Evolutionary conservation across 2,888 invertebrate genomes (phyloP).

Genomic region (Pollenia griseotomentosa): DNA sequence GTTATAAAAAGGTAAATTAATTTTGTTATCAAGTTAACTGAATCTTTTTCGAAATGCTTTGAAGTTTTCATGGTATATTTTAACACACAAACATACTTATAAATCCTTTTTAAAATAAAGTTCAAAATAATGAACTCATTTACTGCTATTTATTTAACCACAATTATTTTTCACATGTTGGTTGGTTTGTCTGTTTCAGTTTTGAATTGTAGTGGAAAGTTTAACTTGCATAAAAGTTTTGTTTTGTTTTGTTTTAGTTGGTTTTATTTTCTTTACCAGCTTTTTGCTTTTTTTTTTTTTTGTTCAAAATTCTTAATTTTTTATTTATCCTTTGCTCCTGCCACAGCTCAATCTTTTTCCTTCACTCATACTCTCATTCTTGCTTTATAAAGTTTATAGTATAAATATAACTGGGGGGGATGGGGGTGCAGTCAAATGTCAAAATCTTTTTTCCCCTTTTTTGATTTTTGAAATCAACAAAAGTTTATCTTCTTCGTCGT

Average conservation of each 20-base stretch:
- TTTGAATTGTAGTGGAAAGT: conserved; percentile 27
- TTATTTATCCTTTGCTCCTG: not conserved
- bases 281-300: conserved; percentile 8
- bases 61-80: not conserved
- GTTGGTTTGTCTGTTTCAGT: not conserved
- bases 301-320: conserved; percentile 35
- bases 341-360: conserved; percentile 23
- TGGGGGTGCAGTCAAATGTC: conserved; percentile 64
- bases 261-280: not conserved
- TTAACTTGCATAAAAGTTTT: conserved; percentile 51
- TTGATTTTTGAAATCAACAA: conserved; percentile 66
- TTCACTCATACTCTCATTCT: not conserved
- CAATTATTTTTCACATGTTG: conserved; percentile 42
- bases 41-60: too few relatives aligned
- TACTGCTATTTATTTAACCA: conserved; percentile 49
- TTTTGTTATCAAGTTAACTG: too few relatives aligned
- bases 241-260: conserved; percentile 41
- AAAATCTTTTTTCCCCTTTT: conserved; percentile 55
- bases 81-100: not conserved
- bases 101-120: not conserved
- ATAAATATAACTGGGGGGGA: conserved; percentile 15
- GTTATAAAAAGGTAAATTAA: too few relatives aligned
- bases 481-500: conserved; percentile 55
- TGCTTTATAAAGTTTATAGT: not conserved
- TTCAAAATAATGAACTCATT: not conserved